Evolutionary conservation across 2,888 invertebrate genomes (phyloP).

Genomic region (Trichopoda pennipes): DNA sequence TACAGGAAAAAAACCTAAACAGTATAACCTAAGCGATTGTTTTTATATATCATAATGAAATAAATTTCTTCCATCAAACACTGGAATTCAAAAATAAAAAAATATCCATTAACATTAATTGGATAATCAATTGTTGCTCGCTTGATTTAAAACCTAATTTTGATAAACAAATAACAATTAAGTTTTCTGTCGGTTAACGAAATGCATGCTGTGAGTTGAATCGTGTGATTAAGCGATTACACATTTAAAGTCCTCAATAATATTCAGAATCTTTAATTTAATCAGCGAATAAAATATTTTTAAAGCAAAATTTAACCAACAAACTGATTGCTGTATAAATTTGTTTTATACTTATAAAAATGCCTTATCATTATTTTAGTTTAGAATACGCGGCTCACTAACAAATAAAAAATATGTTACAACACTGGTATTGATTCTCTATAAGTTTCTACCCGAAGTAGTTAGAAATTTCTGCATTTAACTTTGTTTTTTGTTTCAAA

Average conservation of each 20-base stretch:
- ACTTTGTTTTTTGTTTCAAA: conserved; percentile 1
- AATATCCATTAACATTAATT: too few relatives aligned
- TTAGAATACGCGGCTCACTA: conserved; percentile 34
- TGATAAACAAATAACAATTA: too few relatives aligned
- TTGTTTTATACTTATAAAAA: conserved; percentile 36
- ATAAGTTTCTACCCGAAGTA: conserved; percentile 10
- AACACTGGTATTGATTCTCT: conserved; percentile 29
- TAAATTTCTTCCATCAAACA: too few relatives aligned
- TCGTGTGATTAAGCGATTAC: neutral
- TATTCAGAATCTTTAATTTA: conserved; percentile 15
- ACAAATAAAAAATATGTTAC: conserved; percentile 57
- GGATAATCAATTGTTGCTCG: too few relatives aligned
- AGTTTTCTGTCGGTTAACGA: too few relatives aligned
- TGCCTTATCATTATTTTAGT: conserved; percentile 41
- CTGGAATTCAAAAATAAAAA: too few relatives aligned
- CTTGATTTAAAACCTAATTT: too few relatives aligned
- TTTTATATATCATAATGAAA: too few relatives aligned
- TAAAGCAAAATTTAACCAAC: conserved; percentile 17
- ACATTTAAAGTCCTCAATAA: neutral
- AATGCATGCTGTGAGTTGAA: neutral
- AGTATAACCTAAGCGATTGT: too few relatives aligned
- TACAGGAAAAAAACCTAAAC: too few relatives aligned
- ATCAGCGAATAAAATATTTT: conserved; percentile 20
- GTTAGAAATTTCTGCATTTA: conserved; percentile 8
- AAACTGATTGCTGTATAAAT: neutral